Percentiles rank a stretch among this genome's conserved stretches.
Evolutionary conservation across 2,888 invertebrate species (phyloP).

Genomic region (Callosobruchus maculatus): DNA sequence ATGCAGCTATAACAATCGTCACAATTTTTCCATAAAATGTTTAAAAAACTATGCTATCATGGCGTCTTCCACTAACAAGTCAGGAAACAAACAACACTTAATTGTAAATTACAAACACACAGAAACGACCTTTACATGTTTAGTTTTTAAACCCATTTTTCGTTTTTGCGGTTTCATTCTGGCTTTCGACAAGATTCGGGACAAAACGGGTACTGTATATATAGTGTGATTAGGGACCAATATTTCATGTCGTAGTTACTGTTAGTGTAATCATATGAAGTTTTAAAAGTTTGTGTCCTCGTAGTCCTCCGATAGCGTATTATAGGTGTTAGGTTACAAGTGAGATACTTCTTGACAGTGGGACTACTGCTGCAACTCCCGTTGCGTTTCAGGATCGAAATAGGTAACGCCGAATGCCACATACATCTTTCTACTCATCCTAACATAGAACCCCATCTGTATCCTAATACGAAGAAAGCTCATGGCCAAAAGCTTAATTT

Average conservation of each 20-base stretch:
- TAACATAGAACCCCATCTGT: no score
- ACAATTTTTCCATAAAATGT: no score
- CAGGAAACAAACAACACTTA: no score
- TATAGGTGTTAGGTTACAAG: neutral
- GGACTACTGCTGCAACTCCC: neutral
- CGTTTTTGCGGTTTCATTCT: conserved; percentile 40
- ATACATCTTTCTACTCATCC: no score
- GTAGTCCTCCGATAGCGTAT: neutral
- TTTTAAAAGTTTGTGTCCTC: neutral
- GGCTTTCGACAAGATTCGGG: conserved; percentile 40
- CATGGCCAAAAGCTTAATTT: no score
- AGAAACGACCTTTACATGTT: no score
- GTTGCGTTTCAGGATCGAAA: neutral
- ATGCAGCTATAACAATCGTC: no score
- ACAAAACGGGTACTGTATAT: conserved; percentile 48
- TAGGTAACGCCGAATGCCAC: neutral
- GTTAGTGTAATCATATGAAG: neutral
- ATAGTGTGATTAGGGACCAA: conserved; percentile 50
- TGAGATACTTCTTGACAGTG: neutral
- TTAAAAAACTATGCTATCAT: no score
- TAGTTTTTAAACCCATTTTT: no score
- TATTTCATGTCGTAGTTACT: conserved; percentile 17
- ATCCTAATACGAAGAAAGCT: no score
- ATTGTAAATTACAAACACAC: no score
- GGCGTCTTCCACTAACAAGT: no score